Conservation (phyloP, 2,888 invertebrate genomes). For the Dicycla oo region DNA sequence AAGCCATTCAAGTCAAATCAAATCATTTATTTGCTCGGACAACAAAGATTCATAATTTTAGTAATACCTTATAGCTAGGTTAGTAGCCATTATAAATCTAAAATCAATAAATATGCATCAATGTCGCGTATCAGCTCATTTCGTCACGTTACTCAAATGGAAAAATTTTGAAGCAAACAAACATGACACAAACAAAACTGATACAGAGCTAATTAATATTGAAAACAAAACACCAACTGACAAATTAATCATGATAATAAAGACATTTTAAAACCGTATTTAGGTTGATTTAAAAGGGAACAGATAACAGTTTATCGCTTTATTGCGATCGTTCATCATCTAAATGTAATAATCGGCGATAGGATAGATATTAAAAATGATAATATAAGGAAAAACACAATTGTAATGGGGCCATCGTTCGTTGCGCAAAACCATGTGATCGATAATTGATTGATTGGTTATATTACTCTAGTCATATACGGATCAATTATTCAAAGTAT, state of each 20-base stretch:
- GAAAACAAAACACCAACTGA: constrained; percentile 62
- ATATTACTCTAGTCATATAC: constrained; percentile 72
- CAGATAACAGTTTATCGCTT: constrained; percentile 68
- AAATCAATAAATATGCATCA: constrained; percentile 50
- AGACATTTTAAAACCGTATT: constrained; percentile 72
- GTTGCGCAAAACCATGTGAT: constrained; percentile 81
- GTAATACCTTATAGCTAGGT: no score
- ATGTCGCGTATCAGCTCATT: constrained; percentile 24
- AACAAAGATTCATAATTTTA: no score
- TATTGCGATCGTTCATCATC: constrained; percentile 75
- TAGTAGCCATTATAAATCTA: constrained; percentile 29
- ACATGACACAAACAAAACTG: constrained; percentile 51
- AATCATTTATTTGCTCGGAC: no score
- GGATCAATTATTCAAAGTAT: constrained; percentile 84
- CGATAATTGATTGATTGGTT: constrained; percentile 86
- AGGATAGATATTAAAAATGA: constrained; percentile 69
- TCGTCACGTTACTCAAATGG: constrained; percentile 47
- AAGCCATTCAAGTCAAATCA: no score
- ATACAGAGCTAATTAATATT: constrained; percentile 59
- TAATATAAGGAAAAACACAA: constrained; percentile 74
- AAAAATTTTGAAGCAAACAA: constrained; percentile 60
- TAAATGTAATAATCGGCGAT: constrained; percentile 70
- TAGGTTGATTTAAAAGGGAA: constrained; percentile 74
- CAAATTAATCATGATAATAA: constrained; percentile 71
- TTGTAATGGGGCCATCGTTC: constrained; percentile 73